These are phyloP conservation scores for Heterohyrax brucei DNA, from an alignment of 2,797 vertebrate species.

Conservation along the genomic window DNA sequence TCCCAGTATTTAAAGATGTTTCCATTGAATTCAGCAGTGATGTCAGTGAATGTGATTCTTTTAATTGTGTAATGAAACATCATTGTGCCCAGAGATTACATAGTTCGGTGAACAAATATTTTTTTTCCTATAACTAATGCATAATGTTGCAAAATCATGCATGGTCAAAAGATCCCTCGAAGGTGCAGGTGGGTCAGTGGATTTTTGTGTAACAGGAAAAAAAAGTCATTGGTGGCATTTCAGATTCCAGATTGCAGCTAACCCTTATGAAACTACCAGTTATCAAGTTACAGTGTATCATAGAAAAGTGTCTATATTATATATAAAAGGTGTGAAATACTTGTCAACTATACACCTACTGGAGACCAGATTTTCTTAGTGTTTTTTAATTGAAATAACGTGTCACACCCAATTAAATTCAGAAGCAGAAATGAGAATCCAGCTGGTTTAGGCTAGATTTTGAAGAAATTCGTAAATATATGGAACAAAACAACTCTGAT, in stretches of 20 bases:
- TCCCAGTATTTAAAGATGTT: background rate
- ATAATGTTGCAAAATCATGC: background rate
- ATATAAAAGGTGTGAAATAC: constrained; percentile 14
- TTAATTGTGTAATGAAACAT: background rate
- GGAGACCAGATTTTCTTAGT: constrained; percentile 48
- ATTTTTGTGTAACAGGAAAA: background rate
- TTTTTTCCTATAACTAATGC: constrained; percentile 13
- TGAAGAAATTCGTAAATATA: constrained; percentile 20
- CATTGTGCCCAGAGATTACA: background rate
- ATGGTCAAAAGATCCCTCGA: background rate
- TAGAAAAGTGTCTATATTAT: background rate
- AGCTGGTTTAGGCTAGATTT: background rate
- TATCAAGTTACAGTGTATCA: constrained; percentile 42
- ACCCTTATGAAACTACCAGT: background rate
- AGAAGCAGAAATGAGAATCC: constrained; percentile 37
- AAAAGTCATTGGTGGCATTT: background rate
- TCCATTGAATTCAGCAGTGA: background rate
- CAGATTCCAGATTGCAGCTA: background rate
- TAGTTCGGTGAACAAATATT: constrained; percentile 13
- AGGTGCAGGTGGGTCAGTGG: background rate
- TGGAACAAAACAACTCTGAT: background rate
- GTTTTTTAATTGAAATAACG: background rate
- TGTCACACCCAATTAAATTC: constrained; percentile 2
- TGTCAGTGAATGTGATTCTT: background rate
- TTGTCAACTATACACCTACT: background rate